These are phyloP conservation scores for Ctenicera cuprea DNA, from an alignment of 2,888 invertebrate genomes.

Conservation along the genomic window DNA sequence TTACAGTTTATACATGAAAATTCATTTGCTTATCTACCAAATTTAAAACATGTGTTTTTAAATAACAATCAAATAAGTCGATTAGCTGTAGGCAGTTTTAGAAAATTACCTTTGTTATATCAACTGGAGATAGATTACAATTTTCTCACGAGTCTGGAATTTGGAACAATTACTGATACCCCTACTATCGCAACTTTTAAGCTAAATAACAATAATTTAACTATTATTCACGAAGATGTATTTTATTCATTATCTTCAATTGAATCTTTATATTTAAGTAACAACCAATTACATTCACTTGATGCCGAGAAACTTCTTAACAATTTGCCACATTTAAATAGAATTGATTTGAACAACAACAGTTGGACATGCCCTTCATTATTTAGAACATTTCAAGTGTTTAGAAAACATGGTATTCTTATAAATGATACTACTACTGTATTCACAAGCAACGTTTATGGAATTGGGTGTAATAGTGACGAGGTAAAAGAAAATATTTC, in stretches of 20 bases:
- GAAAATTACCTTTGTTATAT: not conserved
- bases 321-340: not conserved
- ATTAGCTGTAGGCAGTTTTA: not conserved
- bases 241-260: not conserved
- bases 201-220: not conserved
- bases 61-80: not conserved
- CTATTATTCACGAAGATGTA: not conserved
- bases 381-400: not conserved
- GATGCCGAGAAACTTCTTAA: not conserved
- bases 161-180: not conserved
- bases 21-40: slow-evolving; percentile 75
- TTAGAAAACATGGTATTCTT: too few species aligned
- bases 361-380: not conserved
- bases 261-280: not conserved
- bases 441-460: slow-evolving; percentile 16
- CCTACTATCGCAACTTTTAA: not conserved
- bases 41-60: slow-evolving; percentile 72
- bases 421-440: not conserved
- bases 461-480: slow-evolving; percentile 8
- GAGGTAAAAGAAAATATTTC: not conserved
- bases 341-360: not conserved
- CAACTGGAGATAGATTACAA: not conserved
- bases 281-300: not conserved
- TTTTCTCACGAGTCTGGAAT: not conserved
- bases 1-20: not conserved